Conservation (phyloP, 2,797 vertebrate species). For the Loriculus beryllinus region DNA sequence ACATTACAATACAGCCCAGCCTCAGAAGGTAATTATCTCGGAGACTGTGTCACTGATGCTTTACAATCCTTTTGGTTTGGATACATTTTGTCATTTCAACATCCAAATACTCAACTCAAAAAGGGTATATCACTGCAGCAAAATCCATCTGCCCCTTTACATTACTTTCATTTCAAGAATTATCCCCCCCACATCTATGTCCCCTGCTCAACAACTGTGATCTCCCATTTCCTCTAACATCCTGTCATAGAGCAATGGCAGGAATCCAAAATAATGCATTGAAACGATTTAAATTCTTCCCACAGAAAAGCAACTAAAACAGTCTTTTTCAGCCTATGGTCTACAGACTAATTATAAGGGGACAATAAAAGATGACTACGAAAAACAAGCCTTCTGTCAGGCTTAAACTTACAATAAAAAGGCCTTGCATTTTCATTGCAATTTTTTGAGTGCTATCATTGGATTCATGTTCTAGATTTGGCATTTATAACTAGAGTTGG, state of each 20-base stretch:
- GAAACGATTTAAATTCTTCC: neutral
- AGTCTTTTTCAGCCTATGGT: neutral
- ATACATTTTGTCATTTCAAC: neutral
- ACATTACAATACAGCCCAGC: neutral
- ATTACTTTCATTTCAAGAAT: neutral
- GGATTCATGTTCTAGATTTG: neutral
- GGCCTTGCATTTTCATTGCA: neutral
- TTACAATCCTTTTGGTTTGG: neutral
- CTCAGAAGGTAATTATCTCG: neutral
- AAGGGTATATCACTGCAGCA: neutral
- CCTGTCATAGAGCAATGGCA: neutral
- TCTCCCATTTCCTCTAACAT: neutral
- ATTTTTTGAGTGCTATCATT: neutral
- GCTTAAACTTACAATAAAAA: neutral
- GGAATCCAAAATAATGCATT: neutral
- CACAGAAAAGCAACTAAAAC: neutral
- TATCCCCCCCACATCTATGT: neutral
- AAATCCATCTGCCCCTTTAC: neutral
- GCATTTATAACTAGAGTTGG: neutral
- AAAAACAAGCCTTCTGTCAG: neutral
- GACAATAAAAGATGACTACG: neutral
- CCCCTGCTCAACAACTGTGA: neutral
- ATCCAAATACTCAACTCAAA: neutral
- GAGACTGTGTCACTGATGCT: neutral
- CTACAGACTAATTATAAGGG: neutral